Base-by-base conservation (phyloP, 2,113 vertebrate species). In the Myotis brandtii region DNA sequence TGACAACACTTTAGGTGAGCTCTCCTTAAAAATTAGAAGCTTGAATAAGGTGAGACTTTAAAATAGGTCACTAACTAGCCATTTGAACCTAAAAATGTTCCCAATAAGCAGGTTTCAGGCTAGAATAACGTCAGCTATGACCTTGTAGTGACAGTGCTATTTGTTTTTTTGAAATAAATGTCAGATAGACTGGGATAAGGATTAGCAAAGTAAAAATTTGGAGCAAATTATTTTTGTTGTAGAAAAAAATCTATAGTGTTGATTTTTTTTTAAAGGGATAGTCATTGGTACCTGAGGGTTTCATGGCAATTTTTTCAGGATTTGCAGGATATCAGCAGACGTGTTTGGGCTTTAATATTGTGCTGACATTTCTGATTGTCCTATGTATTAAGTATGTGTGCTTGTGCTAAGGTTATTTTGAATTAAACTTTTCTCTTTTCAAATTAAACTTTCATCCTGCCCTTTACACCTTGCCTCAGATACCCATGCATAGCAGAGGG, bases 81-180 rank as follows among this genome's bases (percentile, higher is more conserved):
- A 75, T 89, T 72, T 82, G 34, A 72, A 77, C 9, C n/a, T 48
- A 72, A 93, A 70, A 86, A 56, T 64, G 25, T 86, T 64, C 34
- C 20, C 56, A 52, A 46, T 40, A 76, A 89, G 21, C n/a, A 94
- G 46, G 66, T 27, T 80, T 92, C 46, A 76, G 56, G 72, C 5
- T 62, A 70, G 37, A 67, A 62, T 20, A 50, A 17, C 67, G 54
- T 43, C 9, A 52, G 46, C 9, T 25, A 20, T 92, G n/a, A 37
- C 14, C 9, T 48, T 32, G 1, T 81, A 75, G 21, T 43, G 40
- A 50, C 10, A 56, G 11, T 59, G 40, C 34, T 62, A 9, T n/a
- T 85, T 46, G 77, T 79, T 10, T 67, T 95, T 66, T 83, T 85
- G 5, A 77, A 91, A 86, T 87, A 84, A 89, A 27, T 85, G 46